These are phyloP conservation scores for Gnathonemus echidnorhynchus DNA, from an alignment of 2,113 vertebrate species.

Conservation along the genomic window DNA sequence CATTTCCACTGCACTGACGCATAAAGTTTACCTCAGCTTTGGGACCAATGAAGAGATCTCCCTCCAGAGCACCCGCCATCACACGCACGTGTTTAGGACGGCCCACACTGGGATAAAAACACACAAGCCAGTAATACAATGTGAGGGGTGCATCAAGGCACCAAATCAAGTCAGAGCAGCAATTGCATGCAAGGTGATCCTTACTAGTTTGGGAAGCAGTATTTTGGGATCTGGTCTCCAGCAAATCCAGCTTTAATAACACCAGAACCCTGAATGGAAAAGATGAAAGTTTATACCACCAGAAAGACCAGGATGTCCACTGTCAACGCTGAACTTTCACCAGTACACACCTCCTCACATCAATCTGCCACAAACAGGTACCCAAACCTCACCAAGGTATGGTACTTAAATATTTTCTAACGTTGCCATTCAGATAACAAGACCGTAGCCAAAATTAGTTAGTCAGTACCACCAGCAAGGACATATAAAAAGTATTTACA, in stretches of 20 bases:
- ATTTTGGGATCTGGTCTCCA: conserved; percentile 89
- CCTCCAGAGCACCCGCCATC: conserved; percentile 84
- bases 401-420: neutral
- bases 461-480: neutral
- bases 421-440: neutral
- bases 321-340: neutral
- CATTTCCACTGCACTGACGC: neutral
- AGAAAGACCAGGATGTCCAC: neutral
- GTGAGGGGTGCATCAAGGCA: neutral
- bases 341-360: neutral
- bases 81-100: conserved; percentile 83
- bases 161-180: neutral
- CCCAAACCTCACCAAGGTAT: neutral
- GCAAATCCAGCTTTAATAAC: conserved; percentile 87
- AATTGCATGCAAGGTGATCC: conserved; percentile 24
- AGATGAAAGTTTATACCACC: neutral
- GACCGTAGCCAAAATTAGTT: neutral
- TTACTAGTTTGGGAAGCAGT: conserved; percentile 91
- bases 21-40: conserved; percentile 74
- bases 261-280: conserved; percentile 67
- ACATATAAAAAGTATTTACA: neutral
- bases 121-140: neutral
- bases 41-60: conserved; percentile 83
- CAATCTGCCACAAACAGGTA: neutral
- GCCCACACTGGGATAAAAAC: conserved; percentile 64